phyloP scores from a whole-genome alignment of 2,113 vertebrate genomes.

The Theristicus caerulescens region DNA sequence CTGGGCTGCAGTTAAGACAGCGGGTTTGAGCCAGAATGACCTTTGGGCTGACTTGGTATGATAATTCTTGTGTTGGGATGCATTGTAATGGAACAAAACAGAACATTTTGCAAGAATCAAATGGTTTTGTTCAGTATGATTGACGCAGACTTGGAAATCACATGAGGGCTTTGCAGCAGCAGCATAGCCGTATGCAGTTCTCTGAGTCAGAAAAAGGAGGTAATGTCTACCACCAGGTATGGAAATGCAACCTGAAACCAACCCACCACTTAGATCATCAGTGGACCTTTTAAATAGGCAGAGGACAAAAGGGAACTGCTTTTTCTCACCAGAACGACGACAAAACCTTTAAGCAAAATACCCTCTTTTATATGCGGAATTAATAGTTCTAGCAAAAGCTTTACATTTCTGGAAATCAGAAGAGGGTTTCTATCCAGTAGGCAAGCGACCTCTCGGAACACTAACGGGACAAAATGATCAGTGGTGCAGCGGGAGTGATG shows the following conservation, averaged over 20 bases:
- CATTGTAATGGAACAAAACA: not conserved
- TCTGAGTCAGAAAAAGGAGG: not conserved
- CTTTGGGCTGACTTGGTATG: not conserved
- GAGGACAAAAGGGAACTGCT: not conserved
- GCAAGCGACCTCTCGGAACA: not conserved
- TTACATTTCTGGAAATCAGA: not conserved
- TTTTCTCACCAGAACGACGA: not conserved
- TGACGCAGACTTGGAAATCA: not conserved
- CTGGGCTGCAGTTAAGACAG: not conserved
- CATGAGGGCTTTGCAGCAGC: not conserved
- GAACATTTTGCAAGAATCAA: not conserved
- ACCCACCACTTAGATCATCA: not conserved
- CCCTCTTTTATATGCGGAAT: not conserved
- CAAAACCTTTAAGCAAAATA: not conserved
- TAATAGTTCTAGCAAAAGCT: not conserved
- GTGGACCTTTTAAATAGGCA: not conserved
- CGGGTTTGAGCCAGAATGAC: not conserved
- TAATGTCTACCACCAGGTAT: not conserved
- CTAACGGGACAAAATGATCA: not conserved
- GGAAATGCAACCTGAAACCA: not conserved
- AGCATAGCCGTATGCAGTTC: fast-evolving
- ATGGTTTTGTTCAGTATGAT: not conserved
- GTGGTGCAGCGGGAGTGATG: no score
- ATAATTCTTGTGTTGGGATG: not conserved
- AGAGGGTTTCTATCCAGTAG: not conserved